Evolutionary conservation across 2,797 vertebrate genomes (phyloP).

Genomic region (Cirrhinus molitorella): DNA sequence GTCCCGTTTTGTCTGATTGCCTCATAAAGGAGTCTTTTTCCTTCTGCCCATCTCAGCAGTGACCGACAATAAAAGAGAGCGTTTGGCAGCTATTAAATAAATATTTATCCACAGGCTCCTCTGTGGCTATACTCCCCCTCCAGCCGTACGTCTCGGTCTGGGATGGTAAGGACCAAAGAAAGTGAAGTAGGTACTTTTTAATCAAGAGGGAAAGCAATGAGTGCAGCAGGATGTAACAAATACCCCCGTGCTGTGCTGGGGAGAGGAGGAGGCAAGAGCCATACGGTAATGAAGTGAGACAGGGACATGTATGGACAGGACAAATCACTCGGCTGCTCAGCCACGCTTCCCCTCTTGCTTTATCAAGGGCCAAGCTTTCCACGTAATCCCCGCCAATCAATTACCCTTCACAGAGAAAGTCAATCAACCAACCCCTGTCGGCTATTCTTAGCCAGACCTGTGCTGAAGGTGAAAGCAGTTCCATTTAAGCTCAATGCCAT

Average conservation of each 20-base stretch:
- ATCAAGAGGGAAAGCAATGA: constrained; percentile 60
- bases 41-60: constrained; percentile 54
- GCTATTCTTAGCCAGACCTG: constrained; percentile 64
- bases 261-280: constrained; percentile 63
- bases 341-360: constrained; percentile 61
- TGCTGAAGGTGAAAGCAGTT: constrained; percentile 67
- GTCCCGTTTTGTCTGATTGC: constrained; percentile 31
- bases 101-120: constrained; percentile 61
- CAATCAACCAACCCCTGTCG: constrained; percentile 66
- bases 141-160: constrained; percentile 65
- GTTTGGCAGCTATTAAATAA: constrained; percentile 70
- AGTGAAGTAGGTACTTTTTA: constrained; percentile 56
- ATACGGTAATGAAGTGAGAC: constrained; percentile 72
- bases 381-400: constrained; percentile 79
- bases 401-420: constrained; percentile 76
- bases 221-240: constrained; percentile 64
- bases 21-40: constrained; percentile 32
- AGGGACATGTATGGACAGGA: constrained; percentile 67
- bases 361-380: constrained; percentile 69
- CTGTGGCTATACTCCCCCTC: constrained; percentile 59
- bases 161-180: constrained; percentile 22
- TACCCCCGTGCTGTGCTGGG: constrained; percentile 60
- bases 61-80: constrained; percentile 72
- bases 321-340: constrained; percentile 60
- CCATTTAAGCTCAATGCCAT: constrained; percentile 63